Base-by-base conservation (phyloP, 2,113 vertebrate species). In the Cygnus atratus region DNA sequence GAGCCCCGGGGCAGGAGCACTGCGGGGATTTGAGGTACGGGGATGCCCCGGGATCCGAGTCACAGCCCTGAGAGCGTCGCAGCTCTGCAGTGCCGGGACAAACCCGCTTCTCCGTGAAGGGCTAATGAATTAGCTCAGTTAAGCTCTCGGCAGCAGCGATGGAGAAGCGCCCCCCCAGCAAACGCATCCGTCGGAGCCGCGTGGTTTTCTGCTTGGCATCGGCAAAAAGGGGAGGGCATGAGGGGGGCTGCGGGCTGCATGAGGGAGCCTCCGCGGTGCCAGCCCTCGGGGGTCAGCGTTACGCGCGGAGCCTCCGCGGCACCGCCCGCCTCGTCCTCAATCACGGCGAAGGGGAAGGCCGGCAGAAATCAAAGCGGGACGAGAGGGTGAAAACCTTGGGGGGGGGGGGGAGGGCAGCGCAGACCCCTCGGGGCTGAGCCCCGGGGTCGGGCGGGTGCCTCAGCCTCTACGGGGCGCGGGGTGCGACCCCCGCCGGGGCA, bases 71-170 rank as follows among this genome's bases (percentile, higher is more conserved):
- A 61, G 59, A 46, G 65, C 19, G 13, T 9, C 6, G 9, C 59
- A n/a, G 72, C 12, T 31, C 67, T 26, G 65, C 50, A 18, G 62
- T 12, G 26, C 19, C 37, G 26, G 39, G 39, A 28, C 39, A 65
- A 29, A 18, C 11, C 19, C 18, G 59, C 1, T 10, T 81, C 35
- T 71, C 26, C 15, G 0, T 4, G 50, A 9, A 5, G 6, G 5
- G 2, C 10, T 8, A 15, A 14, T 0, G 35, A 58, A 13, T 43
- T 6, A 19, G 17, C 50, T 11, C 15, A 2, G 43, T 0, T 19
- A 35, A 33, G 15, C 13, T 55, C 41, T 48, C 0, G 33, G 73
- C 25, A 48, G 61, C 25, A 12, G 46, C 35, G 15, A 13, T 9
- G 8, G 70, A 61, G 46, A 50, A 73, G 52, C 11, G 25, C 1